phyloP scores from a whole-genome alignment of 2,888 invertebrate species.

The Agrilus biguttatus region DNA sequence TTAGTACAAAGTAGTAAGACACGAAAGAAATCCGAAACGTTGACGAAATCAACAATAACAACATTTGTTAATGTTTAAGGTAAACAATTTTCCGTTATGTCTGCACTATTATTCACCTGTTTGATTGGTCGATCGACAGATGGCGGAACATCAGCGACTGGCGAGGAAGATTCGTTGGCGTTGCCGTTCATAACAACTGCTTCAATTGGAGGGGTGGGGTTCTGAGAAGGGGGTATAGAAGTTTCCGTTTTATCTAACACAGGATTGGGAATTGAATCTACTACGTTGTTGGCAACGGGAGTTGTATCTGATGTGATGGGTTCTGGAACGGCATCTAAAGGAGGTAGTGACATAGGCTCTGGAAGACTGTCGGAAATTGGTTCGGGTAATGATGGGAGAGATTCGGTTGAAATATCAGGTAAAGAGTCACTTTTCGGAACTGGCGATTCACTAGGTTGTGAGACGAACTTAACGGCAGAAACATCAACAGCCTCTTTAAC shows the following conservation, averaged over 20 bases:
- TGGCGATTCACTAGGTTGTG: conserved; percentile 9
- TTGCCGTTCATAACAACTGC: conserved; percentile 27
- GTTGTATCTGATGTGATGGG: conserved; percentile 20
- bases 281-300: conserved; percentile 4
- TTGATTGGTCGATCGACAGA: conserved; percentile 41
- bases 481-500: too few relatives aligned
- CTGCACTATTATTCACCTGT: conserved; percentile 29
- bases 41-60: conserved; percentile 12
- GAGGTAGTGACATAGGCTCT: conserved; percentile 30
- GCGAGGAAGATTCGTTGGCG: conserved; percentile 27
- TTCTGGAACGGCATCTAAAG: conserved; percentile 29
- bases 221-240: conserved; percentile 15
- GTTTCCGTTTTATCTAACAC: conserved; percentile 6
- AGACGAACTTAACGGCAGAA: conserved; percentile 3
- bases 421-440: conserved; percentile 28
- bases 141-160: conserved; percentile 29
- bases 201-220: conserved; percentile 11
- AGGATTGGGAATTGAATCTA: conserved; percentile 26
- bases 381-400: conserved; percentile 27
- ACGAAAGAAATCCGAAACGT: neutral
- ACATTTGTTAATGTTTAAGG: conserved; percentile 16
- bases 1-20: conserved; percentile 12
- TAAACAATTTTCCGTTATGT: conserved; percentile 16
- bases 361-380: conserved; percentile 24
- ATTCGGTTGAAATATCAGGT: conserved; percentile 29